A percentile compares a stretch with the other conserved stretches of the same genome.
phyloP scores from a whole-genome alignment of 53 echinoderm and acorn worm species.

The Crossaster papposus region DNA sequence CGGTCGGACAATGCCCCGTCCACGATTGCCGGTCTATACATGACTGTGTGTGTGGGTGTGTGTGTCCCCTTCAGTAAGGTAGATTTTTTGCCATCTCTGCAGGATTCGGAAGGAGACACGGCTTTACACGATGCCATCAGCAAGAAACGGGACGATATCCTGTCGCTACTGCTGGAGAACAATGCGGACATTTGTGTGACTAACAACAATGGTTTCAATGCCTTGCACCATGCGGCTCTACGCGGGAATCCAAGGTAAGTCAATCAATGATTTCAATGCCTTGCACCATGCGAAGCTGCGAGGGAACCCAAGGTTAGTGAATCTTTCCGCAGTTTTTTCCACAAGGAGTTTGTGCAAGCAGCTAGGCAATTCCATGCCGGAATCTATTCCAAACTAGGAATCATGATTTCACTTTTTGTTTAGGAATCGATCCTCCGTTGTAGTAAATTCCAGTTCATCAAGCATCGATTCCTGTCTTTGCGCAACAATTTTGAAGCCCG shows the following conservation, averaged over 20 bases:
- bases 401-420: no score
- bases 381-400: no score
- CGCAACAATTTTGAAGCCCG: no score
- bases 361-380: background rate
- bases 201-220: slow-evolving; percentile 98
- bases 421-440: no score
- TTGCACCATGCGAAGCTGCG: slow-evolving; percentile 90
- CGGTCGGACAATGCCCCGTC: no score
- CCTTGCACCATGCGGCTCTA: slow-evolving; percentile 91
- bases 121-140: slow-evolving; percentile 99
- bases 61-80: background rate
- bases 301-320: slow-evolving; percentile 95
- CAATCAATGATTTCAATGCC: slow-evolving; percentile 90
- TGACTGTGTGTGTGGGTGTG: background rate
- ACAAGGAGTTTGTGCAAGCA: background rate
- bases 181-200: slow-evolving; percentile 99
- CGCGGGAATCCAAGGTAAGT: slow-evolving; percentile 96
- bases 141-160: slow-evolving; percentile 96
- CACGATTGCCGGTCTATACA: no score
- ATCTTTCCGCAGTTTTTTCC: background rate
- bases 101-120: slow-evolving; percentile 98
- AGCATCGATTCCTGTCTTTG: no score
- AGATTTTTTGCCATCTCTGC: background rate
- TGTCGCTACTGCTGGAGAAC: slow-evolving; percentile 90
- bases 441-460: no score